These are phyloP conservation scores for Speoplatyrhinus poulsoni DNA, from an alignment of 2,113 vertebrate genomes.

Conservation along the genomic window DNA sequence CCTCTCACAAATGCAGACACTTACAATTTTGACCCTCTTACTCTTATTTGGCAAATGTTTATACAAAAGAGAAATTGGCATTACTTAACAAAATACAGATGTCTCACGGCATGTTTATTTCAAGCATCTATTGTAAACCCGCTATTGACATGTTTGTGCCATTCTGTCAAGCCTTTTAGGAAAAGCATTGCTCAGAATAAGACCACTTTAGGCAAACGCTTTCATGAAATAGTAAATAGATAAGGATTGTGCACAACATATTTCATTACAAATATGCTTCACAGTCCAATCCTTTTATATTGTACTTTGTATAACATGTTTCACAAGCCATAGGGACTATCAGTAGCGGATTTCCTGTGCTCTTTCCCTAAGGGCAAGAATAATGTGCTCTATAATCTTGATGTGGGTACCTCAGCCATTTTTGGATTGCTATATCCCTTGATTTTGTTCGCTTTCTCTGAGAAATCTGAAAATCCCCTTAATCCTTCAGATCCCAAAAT, in stretches of 20 bases:
- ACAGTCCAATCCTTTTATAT: constrained; percentile 18
- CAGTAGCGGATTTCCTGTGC: constrained; percentile 23
- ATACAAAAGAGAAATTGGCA: not conserved
- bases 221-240: constrained; percentile 19
- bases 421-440: constrained; percentile 62
- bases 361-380: constrained; percentile 31
- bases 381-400: constrained; percentile 65
- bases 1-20: not conserved
- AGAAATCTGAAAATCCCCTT: constrained; percentile 67
- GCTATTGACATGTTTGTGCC: not conserved
- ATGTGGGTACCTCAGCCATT: constrained; percentile 63
- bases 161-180: not conserved
- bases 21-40: not conserved
- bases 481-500: constrained; percentile 67
- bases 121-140: not conserved
- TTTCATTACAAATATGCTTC: constrained; percentile 7
- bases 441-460: constrained; percentile 62
- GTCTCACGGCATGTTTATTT: constrained; percentile 10
- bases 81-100: constrained; percentile 9
- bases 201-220: constrained; percentile 6
- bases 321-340: constrained; percentile 29
- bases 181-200: not conserved
- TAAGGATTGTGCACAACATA: not conserved
- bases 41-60: not conserved
- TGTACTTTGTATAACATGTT: constrained; percentile 37